These are phyloP conservation scores for Smutsia gigantea DNA, from an alignment of 2,797 vertebrate genomes.

Conservation along the genomic window DNA sequence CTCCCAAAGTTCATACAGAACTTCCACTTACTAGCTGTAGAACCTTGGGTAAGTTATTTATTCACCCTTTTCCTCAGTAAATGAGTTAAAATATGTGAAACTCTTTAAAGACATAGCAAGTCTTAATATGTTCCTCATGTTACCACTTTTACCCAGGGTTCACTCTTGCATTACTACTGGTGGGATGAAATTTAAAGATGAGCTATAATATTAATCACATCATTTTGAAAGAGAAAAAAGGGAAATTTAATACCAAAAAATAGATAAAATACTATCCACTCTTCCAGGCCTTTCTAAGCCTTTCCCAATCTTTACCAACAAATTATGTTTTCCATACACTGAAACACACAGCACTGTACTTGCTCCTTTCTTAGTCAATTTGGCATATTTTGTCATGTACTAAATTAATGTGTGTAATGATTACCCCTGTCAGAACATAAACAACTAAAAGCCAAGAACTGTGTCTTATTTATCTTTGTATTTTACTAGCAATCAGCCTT, in stretches of 20 bases:
- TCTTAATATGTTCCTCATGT: slow-evolving; percentile 10
- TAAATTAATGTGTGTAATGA: not conserved
- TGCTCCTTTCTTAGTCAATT: not conserved
- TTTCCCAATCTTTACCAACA: not conserved
- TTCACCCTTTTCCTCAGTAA: not conserved
- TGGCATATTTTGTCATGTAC: not conserved
- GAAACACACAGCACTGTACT: not conserved
- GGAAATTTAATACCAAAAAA: slow-evolving; percentile 19
- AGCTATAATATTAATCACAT: not conserved
- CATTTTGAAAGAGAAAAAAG: not conserved
- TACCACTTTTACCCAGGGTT: not conserved
- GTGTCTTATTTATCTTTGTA: not conserved
- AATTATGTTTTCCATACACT: not conserved
- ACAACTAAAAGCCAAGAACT: not conserved
- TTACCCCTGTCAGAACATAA: not conserved
- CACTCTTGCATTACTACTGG: slow-evolving; percentile 18
- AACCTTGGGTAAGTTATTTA: not conserved
- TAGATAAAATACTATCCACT: not conserved
- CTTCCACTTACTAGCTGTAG: not conserved
- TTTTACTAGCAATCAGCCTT: not conserved
- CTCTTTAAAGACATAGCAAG: not conserved
- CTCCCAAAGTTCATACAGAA: not conserved
- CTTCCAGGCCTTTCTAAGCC: slow-evolving; percentile 11
- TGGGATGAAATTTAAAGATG: slow-evolving; percentile 12
- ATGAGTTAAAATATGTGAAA: slow-evolving; percentile 22